Base-by-base conservation (phyloP, 2,797 vertebrate genomes). In the Hoplostethus atlanticus region DNA sequence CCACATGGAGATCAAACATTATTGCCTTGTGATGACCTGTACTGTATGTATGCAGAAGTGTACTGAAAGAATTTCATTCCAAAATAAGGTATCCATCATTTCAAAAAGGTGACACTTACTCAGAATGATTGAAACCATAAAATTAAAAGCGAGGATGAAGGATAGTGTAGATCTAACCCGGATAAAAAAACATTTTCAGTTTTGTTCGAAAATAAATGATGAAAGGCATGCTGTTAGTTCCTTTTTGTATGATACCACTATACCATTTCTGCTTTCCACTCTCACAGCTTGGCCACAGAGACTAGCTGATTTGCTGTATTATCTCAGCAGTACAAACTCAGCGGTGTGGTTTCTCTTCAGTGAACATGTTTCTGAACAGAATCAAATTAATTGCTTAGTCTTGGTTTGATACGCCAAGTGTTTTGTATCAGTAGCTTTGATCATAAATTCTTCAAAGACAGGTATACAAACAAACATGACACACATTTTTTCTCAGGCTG, bases 361-460 rank as follows among this genome's bases (percentile, higher is more conserved):
- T 5, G 21, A 53, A 51, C 40, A 30, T 28, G 4, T 53, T 57
- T 79, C 74, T 60, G 65, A 79, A 68, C 56, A 38, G 72, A 86
- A 82, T 47, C 17, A 1, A 77, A 82, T 78, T 61, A 77, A 70
- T 79, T 60, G 60, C 75, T 65, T 17, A 56, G n/a, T 64, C 52
- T 54, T 63, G 54, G 59, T 58, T 74, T 74, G 52, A 76, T 60
- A 64, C 21, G 16, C 7, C 3, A 11, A 56, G 12, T 58, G 46
- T 72, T 53, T 69, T 57, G 44, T 61, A 12, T 58, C 54, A 61
- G 66, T 48, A 54, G 56, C 55, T 68, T 55, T 54, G 66, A 64
- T 76, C 31, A 13, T 55, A 30, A 50, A 73, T 58, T 34, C 48
- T 46, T 46, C 52, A 81, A 58, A 77, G 54, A 38, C 48, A n/a